Evolutionary conservation across 2,888 invertebrate species (phyloP), one percentile per base, ranked within the genome.

Genomic region (Nomada lathburiana): DNA sequence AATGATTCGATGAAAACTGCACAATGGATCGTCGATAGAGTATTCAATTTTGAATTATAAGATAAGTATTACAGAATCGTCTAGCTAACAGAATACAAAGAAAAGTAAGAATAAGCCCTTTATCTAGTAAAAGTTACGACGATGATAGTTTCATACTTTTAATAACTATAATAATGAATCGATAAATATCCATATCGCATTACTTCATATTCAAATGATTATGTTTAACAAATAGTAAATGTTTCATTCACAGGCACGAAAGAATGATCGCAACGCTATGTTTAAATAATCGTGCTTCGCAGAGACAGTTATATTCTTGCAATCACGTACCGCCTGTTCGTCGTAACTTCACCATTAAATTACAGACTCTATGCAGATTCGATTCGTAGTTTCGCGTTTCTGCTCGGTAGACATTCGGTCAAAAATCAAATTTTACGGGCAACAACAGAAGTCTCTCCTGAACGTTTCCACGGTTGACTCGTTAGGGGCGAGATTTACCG

Each of bases 401-500:
- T 60, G 50, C 60, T 70, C 13, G 47, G 59, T 47, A 29, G n/a
- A 3, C 44, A 50, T 70, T 70, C 60, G 20, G 20, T 10, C 36
- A 65, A 65, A 64, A 74, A 59, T 52, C 10, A 44, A 65, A 65
- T 64, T 57, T 57, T n/a, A 0, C n/a, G 16, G 18, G 62, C 10
- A 36, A 70, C 47, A 23, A 10, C 7, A 11, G 20, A 26, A 60
- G 20, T 23, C 20, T 23, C 11, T 10, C 2, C 20, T 23, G 5
- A 52, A 53, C n/a, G 36, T 20, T 47, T 52, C 50, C n/a, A 20
- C 18, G 18, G n/a, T 9, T 18, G n/a, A 20, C 10, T 18, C 23
- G 55, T 47, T 36, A 36, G 36, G 26, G 20, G 26, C 20, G 44
- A 64, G 50, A 60, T 59, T 74, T 67, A 82, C 70, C 80, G 44